Evolutionary conservation across 1,140 invertebrate species (phyloP).

Genomic region (Drosophila obscura): DNA sequence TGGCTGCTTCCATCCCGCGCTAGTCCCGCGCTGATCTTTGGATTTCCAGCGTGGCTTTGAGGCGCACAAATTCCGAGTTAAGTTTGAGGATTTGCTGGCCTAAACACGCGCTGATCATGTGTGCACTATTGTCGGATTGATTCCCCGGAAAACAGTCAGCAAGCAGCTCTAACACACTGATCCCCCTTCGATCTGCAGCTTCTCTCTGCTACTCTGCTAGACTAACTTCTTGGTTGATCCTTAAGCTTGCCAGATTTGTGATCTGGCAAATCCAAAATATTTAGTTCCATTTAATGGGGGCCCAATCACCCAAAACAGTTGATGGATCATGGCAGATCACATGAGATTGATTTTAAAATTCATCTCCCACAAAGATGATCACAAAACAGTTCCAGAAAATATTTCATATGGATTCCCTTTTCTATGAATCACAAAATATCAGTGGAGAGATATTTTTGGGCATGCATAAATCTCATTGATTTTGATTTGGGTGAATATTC

Average conservation of each 20-base stretch:
- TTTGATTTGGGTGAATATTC: slow-evolving; percentile 43
- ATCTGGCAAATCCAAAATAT: slow-evolving; percentile 65
- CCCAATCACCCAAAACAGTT: slow-evolving; percentile 51
- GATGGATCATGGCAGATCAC: background rate
- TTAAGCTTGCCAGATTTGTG: slow-evolving; percentile 27
- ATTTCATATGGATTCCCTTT: no score
- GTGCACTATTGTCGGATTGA: slow-evolving; percentile 21
- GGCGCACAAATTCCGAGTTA: slow-evolving; percentile 73
- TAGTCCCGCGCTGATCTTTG: slow-evolving; percentile 70
- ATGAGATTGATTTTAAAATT: background rate
- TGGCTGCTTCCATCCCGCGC: slow-evolving; percentile 10
- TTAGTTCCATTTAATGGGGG: slow-evolving; percentile 52
- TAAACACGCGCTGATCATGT: slow-evolving; percentile 71
- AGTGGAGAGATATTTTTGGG: slow-evolving; percentile 14
- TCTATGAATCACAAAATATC: no score
- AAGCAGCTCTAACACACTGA: slow-evolving; percentile 9
- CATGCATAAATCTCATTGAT: slow-evolving; percentile 30
- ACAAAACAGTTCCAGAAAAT: no score
- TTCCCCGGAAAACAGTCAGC: slow-evolving; percentile 27
- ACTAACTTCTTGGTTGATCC: slow-evolving; percentile 59
- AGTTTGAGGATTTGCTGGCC: slow-evolving; percentile 69
- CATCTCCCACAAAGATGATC: no score
- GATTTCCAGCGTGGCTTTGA: slow-evolving; percentile 60
- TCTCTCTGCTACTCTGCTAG: slow-evolving; percentile 15
- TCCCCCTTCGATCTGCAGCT: slow-evolving; percentile 34